phyloP scores from a whole-genome alignment of 2,888 invertebrate species.

The Spisula subtruncata region DNA sequence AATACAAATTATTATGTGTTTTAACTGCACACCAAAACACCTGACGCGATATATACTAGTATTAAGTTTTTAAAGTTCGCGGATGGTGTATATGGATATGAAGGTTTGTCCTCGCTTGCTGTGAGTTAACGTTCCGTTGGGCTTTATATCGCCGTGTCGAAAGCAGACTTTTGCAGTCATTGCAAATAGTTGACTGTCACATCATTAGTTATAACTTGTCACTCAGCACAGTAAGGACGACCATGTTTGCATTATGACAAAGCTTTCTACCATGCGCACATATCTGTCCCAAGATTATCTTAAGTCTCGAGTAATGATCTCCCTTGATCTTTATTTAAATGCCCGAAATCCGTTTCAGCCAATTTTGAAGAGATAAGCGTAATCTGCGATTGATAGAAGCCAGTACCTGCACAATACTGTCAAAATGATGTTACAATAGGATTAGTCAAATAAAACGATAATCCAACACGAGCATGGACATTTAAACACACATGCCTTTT shows the following conservation, averaged over 20 bases:
- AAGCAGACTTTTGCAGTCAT: not conserved
- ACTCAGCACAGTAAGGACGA: not conserved
- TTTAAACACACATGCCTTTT: not conserved
- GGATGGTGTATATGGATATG: too few species aligned
- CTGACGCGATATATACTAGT: too few species aligned
- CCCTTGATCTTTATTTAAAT: conserved; percentile 13
- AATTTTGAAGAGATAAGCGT: not conserved
- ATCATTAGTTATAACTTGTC: conserved; percentile 12
- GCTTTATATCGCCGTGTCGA: not conserved
- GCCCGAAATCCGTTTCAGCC: conserved; percentile 16
- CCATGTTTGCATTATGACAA: not conserved
- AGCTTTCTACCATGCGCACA: not conserved
- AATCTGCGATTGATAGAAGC: not conserved
- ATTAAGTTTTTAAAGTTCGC: too few species aligned
- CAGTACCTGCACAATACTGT: not conserved
- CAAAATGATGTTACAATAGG: not conserved
- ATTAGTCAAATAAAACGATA: not conserved
- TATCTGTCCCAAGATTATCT: not conserved
- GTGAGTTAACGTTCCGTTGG: conserved; percentile 1
- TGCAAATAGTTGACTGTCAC: conserved; percentile 16
- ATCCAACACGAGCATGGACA: not conserved
- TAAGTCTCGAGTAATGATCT: conserved; percentile 15
- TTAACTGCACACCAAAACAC: too few species aligned
- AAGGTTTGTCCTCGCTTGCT: not conserved
- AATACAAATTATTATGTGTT: too few species aligned